Base-by-base conservation (phyloP, 1,140 invertebrate species). In the Dreissena polymorpha region DNA sequence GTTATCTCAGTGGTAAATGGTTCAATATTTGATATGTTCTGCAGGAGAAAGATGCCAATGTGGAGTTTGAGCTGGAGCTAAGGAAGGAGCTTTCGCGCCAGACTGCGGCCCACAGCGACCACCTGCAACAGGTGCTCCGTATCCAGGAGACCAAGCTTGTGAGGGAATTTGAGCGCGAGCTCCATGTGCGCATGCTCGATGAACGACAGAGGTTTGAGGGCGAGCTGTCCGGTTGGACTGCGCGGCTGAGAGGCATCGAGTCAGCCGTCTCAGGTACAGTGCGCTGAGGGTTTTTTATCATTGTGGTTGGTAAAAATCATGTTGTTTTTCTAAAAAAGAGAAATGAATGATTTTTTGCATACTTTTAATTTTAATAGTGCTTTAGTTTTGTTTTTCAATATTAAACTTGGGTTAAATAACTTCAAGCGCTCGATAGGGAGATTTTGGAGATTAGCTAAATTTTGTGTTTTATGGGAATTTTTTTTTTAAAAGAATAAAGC, bases 181-280 rank as follows among this genome's bases (percentile, higher is more conserved):
- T 96, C 27, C 91, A 94, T 70, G 96, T 97, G 55, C 89, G 91
- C 79, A 69, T 93, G 73, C 68, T 91, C 91, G 93, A 70, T n/a
- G 93, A 97, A 96, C 88, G 95, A 95, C 76, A 95, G 94, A 51
- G 94, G 93, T 91, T 96, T 92, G 96, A 97, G 91, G 93, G 94
- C 65, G 95, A 98, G 90, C 93, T 99, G 16, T 96, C 96, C 3
- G 95, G 94, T 0, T 95, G 97, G 92, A 94, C 97, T 39, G 96
- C 96, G 23, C 95, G 97, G 89, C 93, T 98, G 71, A 95, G 95
- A 83, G 98, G 97, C n/a, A 96, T 99, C 83, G 97, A 98, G 92
- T 94, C 95, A 63, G 97, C 97, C 0, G 94, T 99, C 6, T 96
- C 96, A 94, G 95, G 97, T 98, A 91, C 94, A 94, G 92, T 83